Conservation (phyloP, 92 coral and sea anemone genomes). For the Porites cylindrica region DNA sequence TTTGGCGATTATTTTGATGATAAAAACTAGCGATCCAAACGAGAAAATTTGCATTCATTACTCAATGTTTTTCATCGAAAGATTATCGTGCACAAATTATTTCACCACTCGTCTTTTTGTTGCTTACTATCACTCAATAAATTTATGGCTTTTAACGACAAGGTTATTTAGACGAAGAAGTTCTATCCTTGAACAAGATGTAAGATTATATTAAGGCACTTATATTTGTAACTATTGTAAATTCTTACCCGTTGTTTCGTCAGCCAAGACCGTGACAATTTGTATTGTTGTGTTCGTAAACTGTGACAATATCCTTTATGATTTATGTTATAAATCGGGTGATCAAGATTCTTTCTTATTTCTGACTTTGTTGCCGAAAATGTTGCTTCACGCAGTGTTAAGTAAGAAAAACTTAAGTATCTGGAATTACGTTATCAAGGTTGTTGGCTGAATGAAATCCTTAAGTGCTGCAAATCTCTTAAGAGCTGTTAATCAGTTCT, state of each 20-base stretch:
- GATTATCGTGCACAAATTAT: too few relatives aligned
- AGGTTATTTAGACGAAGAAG: too few relatives aligned
- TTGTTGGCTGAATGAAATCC: not conserved
- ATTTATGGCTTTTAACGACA: too few relatives aligned
- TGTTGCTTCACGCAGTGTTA: not conserved
- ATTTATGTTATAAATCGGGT: constrained; percentile 7
- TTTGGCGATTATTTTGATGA: too few relatives aligned
- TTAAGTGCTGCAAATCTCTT: not conserved
- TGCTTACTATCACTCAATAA: too few relatives aligned
- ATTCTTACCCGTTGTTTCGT: constrained; percentile 10
- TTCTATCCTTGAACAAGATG: not conserved
- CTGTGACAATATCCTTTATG: not conserved
- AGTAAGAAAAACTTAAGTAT: constrained; percentile 14
- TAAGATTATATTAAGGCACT: not conserved
- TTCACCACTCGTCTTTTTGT: too few relatives aligned
- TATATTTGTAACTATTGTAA: not conserved
- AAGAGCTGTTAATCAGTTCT: not conserved
- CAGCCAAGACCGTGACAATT: constrained; percentile 18
- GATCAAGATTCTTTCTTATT: not conserved
- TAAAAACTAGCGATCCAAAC: too few relatives aligned
- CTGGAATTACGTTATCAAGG: not conserved
- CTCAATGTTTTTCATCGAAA: too few relatives aligned
- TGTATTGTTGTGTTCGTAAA: not conserved
- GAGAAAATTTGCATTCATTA: too few relatives aligned
- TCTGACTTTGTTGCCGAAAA: constrained; percentile 12